Conservation (phyloP, 2,797 vertebrate species). For the Falco biarmicus region DNA sequence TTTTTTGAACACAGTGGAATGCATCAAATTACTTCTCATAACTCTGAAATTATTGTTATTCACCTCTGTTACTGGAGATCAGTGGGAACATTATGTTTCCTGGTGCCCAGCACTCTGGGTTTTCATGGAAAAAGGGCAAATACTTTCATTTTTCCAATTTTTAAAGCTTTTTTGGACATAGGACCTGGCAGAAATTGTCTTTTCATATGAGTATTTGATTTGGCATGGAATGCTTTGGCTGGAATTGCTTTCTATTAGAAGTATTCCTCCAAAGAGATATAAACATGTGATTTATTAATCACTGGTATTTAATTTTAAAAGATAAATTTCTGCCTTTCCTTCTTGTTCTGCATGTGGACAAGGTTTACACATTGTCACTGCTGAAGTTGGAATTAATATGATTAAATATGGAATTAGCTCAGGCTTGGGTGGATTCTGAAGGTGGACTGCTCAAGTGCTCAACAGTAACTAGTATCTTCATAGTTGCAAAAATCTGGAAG, state of each 20-base stretch:
- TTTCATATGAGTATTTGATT: constrained; percentile 69
- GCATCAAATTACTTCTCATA: not conserved
- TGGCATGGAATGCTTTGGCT: constrained; percentile 55
- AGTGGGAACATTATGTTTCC: constrained; percentile 44
- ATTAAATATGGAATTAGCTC: constrained; percentile 61
- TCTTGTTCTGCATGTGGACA: constrained; percentile 45
- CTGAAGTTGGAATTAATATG: constrained; percentile 53
- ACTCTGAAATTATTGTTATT: constrained; percentile 32
- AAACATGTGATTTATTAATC: constrained; percentile 75
- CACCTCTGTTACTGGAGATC: constrained; percentile 27
- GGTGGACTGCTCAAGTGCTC: constrained; percentile 46
- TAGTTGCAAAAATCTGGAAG: constrained; percentile 14
- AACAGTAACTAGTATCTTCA: constrained; percentile 46
- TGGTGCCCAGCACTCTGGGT: constrained; percentile 7
- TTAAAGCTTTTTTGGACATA: constrained; percentile 52
- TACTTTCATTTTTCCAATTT: constrained; percentile 54
- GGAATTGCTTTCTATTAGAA: constrained; percentile 65
- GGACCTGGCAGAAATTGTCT: constrained; percentile 55
- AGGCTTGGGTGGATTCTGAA: constrained; percentile 44
- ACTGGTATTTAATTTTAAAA: constrained; percentile 65
- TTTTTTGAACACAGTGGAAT: not conserved
- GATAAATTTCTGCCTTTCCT: constrained; percentile 47
- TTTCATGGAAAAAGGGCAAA: constrained; percentile 55
- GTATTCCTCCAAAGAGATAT: constrained; percentile 63
- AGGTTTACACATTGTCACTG: constrained; percentile 43